Conservation (phyloP, 1,140 invertebrate genomes). For the Drosophila pseudoobscura region DNA sequence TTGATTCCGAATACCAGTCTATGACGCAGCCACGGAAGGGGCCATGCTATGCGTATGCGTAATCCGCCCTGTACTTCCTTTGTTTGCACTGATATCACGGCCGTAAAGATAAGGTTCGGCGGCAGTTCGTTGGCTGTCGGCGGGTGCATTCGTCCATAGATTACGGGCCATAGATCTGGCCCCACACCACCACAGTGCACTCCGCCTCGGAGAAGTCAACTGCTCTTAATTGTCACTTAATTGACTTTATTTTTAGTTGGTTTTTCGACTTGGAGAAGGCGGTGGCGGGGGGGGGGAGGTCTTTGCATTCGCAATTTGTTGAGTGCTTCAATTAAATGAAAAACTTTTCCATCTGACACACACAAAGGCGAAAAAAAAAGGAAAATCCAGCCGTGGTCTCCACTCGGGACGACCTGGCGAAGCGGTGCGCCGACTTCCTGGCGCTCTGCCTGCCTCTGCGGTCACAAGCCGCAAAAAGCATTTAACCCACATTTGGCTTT, state of each 20-base stretch:
- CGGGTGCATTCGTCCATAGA: slow-evolving; percentile 8
- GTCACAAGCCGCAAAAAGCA: slow-evolving; percentile 71
- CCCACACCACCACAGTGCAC: slow-evolving; percentile 21
- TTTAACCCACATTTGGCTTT: slow-evolving; percentile 74
- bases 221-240: slow-evolving; percentile 64
- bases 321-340: slow-evolving; percentile 68
- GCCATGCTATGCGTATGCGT: slow-evolving; percentile 23
- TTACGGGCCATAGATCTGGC: slow-evolving; percentile 1
- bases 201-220: slow-evolving; percentile 32
- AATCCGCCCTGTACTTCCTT: slow-evolving; percentile 33
- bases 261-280: neutral
- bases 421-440: slow-evolving; percentile 15
- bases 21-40: slow-evolving; percentile 8
- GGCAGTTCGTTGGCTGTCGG: slow-evolving; percentile 21
- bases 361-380: slow-evolving; percentile 9
- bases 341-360: slow-evolving; percentile 67
- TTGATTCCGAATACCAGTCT: slow-evolving; percentile 16
- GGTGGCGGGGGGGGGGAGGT: neutral
- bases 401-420: too few species aligned
- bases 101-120: slow-evolving; percentile 33
- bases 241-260: slow-evolving; percentile 59
- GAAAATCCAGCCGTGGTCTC: neutral
- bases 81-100: slow-evolving; percentile 32
- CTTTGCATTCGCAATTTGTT: slow-evolving; percentile 45
- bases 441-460: slow-evolving; percentile 31